These are phyloP conservation scores for Fragum sueziense DNA, from an alignment of 2,888 invertebrate species.

Conservation along the genomic window DNA sequence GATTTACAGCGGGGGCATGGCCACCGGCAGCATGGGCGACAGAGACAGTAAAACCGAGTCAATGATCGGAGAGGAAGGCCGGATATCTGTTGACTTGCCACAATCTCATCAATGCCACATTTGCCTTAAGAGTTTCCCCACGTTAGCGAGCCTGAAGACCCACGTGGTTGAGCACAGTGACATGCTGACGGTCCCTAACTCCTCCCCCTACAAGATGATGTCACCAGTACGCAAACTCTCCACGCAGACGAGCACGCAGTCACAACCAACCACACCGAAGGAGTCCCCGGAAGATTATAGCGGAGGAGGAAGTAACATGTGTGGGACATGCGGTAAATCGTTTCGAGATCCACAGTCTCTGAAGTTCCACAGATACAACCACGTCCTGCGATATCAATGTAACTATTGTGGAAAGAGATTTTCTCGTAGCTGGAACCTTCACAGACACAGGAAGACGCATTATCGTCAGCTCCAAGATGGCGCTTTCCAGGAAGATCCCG, in stretches of 20 bases:
- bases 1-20: not conserved
- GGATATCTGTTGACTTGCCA: constrained; percentile 21
- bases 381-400: constrained; percentile 65
- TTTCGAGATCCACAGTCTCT: constrained; percentile 66
- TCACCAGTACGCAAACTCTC: constrained; percentile 57
- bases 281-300: constrained; percentile 44
- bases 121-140: constrained; percentile 62
- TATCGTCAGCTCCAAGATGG: constrained; percentile 56
- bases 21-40: not conserved
- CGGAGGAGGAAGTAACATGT: constrained; percentile 58
- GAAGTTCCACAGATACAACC: constrained; percentile 69
- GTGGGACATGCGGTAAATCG: constrained; percentile 67
- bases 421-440: constrained; percentile 68
- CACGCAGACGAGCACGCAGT: constrained; percentile 27
- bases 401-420: constrained; percentile 68
- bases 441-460: constrained; percentile 66
- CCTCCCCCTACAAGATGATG: constrained; percentile 58
- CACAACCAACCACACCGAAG: constrained; percentile 26
- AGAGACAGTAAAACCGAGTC: not conserved
- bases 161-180: constrained; percentile 63
- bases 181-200: constrained; percentile 43
- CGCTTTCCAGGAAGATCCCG: constrained; percentile 38
- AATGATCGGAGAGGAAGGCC: constrained; percentile 29
- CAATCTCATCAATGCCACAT: constrained; percentile 59
- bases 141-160: constrained; percentile 48